phyloP scores from a whole-genome alignment of 2,888 invertebrate genomes.

The Stenodema calcarata region DNA sequence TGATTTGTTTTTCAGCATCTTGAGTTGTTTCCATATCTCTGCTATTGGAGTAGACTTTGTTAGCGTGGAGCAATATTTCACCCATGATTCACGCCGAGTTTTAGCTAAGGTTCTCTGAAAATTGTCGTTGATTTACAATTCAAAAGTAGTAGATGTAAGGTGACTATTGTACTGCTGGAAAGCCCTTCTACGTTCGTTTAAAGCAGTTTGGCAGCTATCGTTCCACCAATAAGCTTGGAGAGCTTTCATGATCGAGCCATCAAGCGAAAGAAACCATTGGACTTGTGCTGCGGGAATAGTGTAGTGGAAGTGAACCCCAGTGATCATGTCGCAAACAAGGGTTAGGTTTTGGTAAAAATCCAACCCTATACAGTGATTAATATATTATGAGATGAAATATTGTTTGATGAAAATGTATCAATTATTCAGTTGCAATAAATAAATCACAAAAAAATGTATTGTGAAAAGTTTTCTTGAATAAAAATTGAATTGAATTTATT shows the following conservation, averaged over 20 bases:
- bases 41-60: background rate
- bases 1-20: background rate
- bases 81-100: background rate
- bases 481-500: no score
- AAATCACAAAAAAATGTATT: no score
- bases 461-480: no score
- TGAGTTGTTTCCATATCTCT: background rate
- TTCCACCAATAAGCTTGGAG: background rate
- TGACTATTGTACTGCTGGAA: background rate
- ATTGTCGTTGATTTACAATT: background rate
- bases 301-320: no score
- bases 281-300: no score
- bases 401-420: no score
- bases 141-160: background rate
- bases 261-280: no score
- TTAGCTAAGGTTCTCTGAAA: background rate
- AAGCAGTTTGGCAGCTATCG: background rate
- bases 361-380: no score
- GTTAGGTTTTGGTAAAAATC: no score
- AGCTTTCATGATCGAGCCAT: background rate
- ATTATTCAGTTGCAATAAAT: no score
- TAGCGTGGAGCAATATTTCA: background rate
- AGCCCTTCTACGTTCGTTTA: background rate
- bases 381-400: no score
- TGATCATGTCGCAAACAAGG: no score